Conservation (phyloP, 2,113 vertebrate species). For the Gymnarchus niloticus region DNA sequence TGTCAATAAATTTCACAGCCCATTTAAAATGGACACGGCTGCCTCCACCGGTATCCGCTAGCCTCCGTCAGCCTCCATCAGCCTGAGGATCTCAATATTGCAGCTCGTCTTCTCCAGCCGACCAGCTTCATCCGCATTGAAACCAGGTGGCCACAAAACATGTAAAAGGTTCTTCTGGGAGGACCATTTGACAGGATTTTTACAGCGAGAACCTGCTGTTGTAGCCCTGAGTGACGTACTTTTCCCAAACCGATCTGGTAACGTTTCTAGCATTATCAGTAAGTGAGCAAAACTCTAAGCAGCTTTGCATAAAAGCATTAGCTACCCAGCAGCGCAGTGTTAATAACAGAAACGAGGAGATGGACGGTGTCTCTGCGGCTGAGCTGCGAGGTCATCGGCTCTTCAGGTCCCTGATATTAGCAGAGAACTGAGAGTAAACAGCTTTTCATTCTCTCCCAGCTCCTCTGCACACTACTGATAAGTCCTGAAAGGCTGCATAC, state of each 20-base stretch:
- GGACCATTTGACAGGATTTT: not conserved
- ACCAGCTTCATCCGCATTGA: conserved; percentile 21
- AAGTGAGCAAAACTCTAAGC: not conserved
- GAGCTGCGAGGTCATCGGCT: not conserved
- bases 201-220: not conserved
- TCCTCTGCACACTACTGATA: conserved; percentile 57
- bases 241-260: not conserved
- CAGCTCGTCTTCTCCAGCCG: conserved; percentile 26
- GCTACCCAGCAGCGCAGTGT: not conserved
- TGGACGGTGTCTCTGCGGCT: not conserved
- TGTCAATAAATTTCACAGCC: conserved; percentile 12
- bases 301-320: not conserved
- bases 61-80: not conserved
- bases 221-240: not conserved
- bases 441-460: conserved; percentile 30
- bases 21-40: not conserved
- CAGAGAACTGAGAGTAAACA: conserved; percentile 8
- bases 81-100: too few relatives aligned
- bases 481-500: conserved; percentile 39
- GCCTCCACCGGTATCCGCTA: not conserved
- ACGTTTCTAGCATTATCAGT: not conserved
- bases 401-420: not conserved
- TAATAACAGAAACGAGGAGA: not conserved
- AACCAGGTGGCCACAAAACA: not conserved
- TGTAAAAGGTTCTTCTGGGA: not conserved